Evolutionary conservation across 1,140 invertebrate genomes (phyloP).

Genomic region (Paraescarpia echinospica): DNA sequence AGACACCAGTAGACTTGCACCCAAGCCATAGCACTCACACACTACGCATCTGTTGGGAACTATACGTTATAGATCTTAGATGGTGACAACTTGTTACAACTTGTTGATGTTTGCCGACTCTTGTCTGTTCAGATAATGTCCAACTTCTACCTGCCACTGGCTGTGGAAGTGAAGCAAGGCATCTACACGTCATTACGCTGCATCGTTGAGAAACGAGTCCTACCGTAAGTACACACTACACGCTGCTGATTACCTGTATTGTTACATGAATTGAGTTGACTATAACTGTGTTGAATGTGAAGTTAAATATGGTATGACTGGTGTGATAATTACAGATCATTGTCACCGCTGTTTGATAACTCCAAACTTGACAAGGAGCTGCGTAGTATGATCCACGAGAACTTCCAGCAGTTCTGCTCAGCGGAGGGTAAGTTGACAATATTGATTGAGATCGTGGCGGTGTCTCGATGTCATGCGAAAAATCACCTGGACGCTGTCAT

Average conservation of each 20-base stretch:
- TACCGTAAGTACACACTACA: constrained; percentile 62
- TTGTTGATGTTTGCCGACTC: not conserved
- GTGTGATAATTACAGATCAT: constrained; percentile 60
- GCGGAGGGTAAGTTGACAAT: constrained; percentile 45
- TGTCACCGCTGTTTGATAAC: constrained; percentile 90
- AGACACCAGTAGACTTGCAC: too few relatives aligned
- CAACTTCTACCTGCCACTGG: constrained; percentile 84
- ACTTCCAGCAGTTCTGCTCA: constrained; percentile 88
- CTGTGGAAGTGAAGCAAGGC: constrained; percentile 82
- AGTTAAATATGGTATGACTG: not conserved
- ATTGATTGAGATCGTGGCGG: not conserved
- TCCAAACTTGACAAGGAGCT: constrained; percentile 89
- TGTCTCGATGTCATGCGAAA: too few relatives aligned
- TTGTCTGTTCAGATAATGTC: constrained; percentile 75
- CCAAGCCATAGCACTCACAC: too few relatives aligned
- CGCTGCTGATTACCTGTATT: not conserved
- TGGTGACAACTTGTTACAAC: not conserved
- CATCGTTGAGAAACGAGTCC: constrained; percentile 91
- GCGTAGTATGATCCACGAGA: constrained; percentile 80
- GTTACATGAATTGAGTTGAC: not conserved
- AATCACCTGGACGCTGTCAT: too few relatives aligned
- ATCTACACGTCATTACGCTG: constrained; percentile 89
- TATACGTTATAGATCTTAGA: not conserved
- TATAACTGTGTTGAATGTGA: not conserved
- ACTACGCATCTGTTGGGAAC: too few relatives aligned